Conservation (phyloP, 1,140 invertebrate genomes). For the Camponotus pennsylvanicus region DNA sequence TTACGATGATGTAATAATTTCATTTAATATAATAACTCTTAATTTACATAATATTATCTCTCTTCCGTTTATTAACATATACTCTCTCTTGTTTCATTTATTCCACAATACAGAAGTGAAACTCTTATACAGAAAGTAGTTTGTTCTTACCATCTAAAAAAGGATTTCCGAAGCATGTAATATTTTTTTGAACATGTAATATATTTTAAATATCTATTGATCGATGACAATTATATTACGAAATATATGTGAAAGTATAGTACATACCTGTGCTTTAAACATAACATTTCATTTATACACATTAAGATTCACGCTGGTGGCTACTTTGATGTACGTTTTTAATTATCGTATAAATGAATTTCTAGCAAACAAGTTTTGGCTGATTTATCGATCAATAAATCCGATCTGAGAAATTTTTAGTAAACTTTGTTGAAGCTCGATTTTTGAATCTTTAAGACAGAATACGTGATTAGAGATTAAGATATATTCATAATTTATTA, state of each 20-base stretch:
- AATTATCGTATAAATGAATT: background rate
- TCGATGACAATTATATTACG: background rate
- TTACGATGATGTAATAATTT: background rate
- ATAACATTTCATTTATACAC: conserved; percentile 23
- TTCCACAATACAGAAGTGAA: conserved; percentile 6
- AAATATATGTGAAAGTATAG: conserved; percentile 12
- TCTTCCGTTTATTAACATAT: background rate
- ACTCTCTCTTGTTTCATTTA: background rate
- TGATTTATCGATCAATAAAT: conserved; percentile 27
- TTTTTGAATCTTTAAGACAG: background rate
- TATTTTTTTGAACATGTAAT: background rate
- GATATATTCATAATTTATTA: no score
- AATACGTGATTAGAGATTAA: no score
- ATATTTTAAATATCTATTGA: conserved; percentile 35
- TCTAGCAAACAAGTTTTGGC: background rate
- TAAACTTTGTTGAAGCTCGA: background rate
- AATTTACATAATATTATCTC: background rate
- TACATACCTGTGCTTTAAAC: background rate
- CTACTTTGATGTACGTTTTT: background rate
- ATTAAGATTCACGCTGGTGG: background rate
- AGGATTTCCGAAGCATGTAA: background rate
- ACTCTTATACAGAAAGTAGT: background rate
- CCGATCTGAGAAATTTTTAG: conserved; percentile 12
- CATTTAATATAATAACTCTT: background rate
- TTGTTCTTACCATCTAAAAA: background rate